phyloP scores from a whole-genome alignment of 2,888 invertebrate species.

The Arenicola marina region DNA sequence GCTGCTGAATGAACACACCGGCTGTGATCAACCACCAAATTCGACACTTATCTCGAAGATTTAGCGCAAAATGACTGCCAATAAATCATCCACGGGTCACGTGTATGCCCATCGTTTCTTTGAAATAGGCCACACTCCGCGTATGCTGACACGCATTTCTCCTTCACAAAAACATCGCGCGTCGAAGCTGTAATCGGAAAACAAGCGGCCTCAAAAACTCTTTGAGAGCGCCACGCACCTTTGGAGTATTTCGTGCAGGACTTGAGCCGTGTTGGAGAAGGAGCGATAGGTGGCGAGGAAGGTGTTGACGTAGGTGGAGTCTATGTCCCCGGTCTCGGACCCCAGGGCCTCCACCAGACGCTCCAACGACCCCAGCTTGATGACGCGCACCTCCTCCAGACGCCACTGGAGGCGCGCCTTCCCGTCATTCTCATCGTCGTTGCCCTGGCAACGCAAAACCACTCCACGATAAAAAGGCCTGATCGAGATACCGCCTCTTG shows the following conservation, averaged over 20 bases:
- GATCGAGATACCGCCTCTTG: too few species aligned
- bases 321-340: conserved; percentile 92
- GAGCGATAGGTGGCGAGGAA: conserved; percentile 93
- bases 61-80: too few species aligned
- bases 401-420: conserved; percentile 85
- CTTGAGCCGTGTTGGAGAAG: conserved; percentile 85
- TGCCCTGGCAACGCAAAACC: conserved; percentile 11
- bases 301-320: conserved; percentile 94
- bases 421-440: conserved; percentile 10
- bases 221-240: conserved; percentile 35
- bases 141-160: background rate
- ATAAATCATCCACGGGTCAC: too few species aligned
- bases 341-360: conserved; percentile 91
- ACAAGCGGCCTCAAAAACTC: background rate
- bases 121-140: too few species aligned
- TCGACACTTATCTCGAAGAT: too few species aligned
- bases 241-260: conserved; percentile 76
- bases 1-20: too few species aligned
- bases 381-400: conserved; percentile 53
- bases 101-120: too few species aligned
- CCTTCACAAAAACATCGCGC: background rate
- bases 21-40: too few species aligned
- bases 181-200: background rate
- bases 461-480: too few species aligned
- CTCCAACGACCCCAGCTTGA: conserved; percentile 94